Percentiles rank a stretch among this genome's conserved stretches.
Conservation (phyloP, 2,888 invertebrate genomes). For the Drosophila monieri region DNA sequence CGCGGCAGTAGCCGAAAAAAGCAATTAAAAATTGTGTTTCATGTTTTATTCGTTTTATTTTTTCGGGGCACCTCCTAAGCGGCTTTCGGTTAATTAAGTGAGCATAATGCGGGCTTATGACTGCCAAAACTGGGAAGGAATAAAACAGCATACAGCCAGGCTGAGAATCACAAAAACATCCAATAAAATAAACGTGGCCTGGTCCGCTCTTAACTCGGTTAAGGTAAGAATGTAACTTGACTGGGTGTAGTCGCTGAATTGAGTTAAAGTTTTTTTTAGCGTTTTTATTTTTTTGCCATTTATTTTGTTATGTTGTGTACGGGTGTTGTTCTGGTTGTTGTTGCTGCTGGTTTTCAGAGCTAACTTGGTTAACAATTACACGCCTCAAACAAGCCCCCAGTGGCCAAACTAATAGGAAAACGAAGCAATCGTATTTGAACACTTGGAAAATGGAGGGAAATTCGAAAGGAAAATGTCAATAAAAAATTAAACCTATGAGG, state of each 20-base stretch:
- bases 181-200: constrained; percentile 61
- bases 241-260: constrained; percentile 55
- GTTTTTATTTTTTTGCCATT: constrained; percentile 14
- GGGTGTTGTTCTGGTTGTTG: constrained; percentile 33
- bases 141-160: constrained; percentile 24
- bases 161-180: constrained; percentile 15
- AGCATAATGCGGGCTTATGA: constrained; percentile 79
- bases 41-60: constrained; percentile 44
- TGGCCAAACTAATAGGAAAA: constrained; percentile 53
- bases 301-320: constrained; percentile 33
- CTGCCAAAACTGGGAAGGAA: constrained; percentile 56
- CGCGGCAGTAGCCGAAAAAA: constrained; percentile 54
- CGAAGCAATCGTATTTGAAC: background rate
- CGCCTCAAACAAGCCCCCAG: constrained; percentile 66
- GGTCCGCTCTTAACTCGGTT: constrained; percentile 35
- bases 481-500: background rate
- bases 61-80: constrained; percentile 50
- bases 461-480: background rate
- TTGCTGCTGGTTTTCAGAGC: constrained; percentile 31
- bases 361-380: constrained; percentile 78
- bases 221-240: constrained; percentile 52
- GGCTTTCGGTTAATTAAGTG: constrained; percentile 72
- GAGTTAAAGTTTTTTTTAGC: constrained; percentile 33
- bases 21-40: constrained; percentile 76
- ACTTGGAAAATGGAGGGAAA: background rate